Base-by-base conservation (phyloP, 2,113 vertebrate species). In the Pachycephala philippinensis region DNA sequence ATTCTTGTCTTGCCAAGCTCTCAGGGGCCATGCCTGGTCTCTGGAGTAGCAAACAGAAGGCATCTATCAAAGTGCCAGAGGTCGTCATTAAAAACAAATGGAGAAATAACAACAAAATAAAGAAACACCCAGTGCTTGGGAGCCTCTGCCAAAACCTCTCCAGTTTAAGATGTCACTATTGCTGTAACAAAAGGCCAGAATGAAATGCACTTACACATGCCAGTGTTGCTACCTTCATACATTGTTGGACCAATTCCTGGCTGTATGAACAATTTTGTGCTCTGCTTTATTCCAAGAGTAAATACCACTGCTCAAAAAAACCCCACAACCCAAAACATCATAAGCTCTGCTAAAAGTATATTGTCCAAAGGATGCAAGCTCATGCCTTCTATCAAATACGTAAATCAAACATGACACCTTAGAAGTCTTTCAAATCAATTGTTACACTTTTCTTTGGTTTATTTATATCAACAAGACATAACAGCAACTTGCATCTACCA, bases 51-150 rank as follows among this genome's bases (percentile, higher is more conserved):
- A 84, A 60, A 81, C 11, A 13, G 70, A 96, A 94, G 77, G 63
- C 53, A 97, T 90, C 53, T 93, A 86, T 97, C 93, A 95, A 45
- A 92, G 37, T 94, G 95, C 93, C 92, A 97, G 90, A 80, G 31
- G 75, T 14, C 96, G 63, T 91, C 68, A 68, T 89, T 95, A 93
- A 89, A 93, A 88, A 65, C 64, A 86, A 97, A 92, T 13, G 85
- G 93, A 95, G 87, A 89, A 94, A 90, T 90, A 91, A 69, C 56
- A 91, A 72, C 54, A 81, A 84, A 78, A 84, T 27, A 39, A 90
- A 78, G 21, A 83, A 86, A 53, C 22, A 81, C 20, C 18, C 42
- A 89, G 31, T 31, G 39, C 52, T 88, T 31, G 87, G 61, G 35
- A 89, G 70, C 68, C 70, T 84, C 56, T 7, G n/a, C 35, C 71